These are phyloP conservation scores for Noctua comes DNA, from an alignment of 2,888 invertebrate species.

Conservation along the genomic window DNA sequence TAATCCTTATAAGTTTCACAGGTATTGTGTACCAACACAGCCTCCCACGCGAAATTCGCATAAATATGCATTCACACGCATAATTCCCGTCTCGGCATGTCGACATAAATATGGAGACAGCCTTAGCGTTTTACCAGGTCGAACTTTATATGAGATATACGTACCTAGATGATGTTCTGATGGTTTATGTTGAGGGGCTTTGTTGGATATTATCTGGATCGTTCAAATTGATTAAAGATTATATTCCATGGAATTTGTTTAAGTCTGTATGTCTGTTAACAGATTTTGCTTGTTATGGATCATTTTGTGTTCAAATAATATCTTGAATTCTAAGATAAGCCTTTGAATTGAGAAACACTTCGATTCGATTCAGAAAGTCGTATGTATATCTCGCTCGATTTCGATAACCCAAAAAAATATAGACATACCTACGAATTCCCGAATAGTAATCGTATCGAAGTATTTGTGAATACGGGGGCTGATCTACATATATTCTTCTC, in stretches of 20 bases:
- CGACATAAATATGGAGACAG: slow-evolving; percentile 75
- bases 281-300: too few species aligned
- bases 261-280: not conserved
- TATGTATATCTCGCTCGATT: not conserved
- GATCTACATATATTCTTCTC: too few species aligned
- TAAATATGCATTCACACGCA: slow-evolving; percentile 83
- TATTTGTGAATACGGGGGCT: not conserved
- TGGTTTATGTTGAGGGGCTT: slow-evolving; percentile 8
- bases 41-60: slow-evolving; percentile 72
- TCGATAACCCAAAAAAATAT: not conserved
- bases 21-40: slow-evolving; percentile 53
- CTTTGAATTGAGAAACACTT: not conserved
- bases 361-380: not conserved
- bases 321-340: not conserved
- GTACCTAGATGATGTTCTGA: slow-evolving; percentile 28
- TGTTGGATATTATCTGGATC: not conserved
- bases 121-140: slow-evolving; percentile 65
- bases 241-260: not conserved
- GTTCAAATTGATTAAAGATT: not conserved
- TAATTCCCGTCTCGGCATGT: slow-evolving; percentile 74
- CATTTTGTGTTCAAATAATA: not conserved
- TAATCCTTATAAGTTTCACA: slow-evolving; percentile 63
- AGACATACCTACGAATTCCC: not conserved
- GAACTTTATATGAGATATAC: slow-evolving; percentile 8
- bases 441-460: not conserved